Conservation (phyloP, 2,797 vertebrate genomes). For the Zalophus californianus region DNA sequence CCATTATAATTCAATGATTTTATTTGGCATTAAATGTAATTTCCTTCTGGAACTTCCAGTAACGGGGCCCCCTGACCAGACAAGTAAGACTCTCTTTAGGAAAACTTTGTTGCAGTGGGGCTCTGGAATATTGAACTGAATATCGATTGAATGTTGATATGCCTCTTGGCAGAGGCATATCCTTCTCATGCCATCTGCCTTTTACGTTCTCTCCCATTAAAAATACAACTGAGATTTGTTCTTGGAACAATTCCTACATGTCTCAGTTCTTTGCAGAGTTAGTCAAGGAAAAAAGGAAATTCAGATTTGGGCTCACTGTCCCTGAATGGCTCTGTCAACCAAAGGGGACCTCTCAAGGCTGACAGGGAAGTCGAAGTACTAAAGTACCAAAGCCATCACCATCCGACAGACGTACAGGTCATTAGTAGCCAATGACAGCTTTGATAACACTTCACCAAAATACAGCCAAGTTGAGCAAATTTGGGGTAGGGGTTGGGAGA, state of each 20-base stretch:
- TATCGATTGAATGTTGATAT: too few species aligned
- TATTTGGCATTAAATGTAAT: background rate
- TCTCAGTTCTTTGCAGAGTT: background rate
- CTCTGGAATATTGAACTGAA: background rate
- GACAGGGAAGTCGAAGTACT: background rate
- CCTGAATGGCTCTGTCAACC: background rate
- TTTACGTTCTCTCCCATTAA: background rate
- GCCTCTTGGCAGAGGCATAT: background rate
- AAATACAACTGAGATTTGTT: conserved; percentile 13
- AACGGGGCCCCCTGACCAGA: background rate
- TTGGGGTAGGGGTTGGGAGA: background rate
- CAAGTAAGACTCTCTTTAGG: background rate
- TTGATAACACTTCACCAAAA: conserved; percentile 2
- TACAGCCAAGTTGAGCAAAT: background rate
- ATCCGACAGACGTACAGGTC: background rate
- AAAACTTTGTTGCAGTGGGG: background rate
- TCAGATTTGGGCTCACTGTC: background rate
- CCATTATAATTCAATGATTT: background rate
- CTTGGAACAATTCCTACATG: background rate
- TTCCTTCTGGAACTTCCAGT: background rate
- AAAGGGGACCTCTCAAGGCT: background rate
- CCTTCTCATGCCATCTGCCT: background rate
- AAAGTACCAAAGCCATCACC: background rate
- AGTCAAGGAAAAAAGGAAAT: background rate
- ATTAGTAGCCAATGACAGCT: background rate